Percentiles rank a stretch among this genome's conserved stretches.
Evolutionary conservation across 2,797 vertebrate species (phyloP).

Genomic region (Eidolon dupreanum): DNA sequence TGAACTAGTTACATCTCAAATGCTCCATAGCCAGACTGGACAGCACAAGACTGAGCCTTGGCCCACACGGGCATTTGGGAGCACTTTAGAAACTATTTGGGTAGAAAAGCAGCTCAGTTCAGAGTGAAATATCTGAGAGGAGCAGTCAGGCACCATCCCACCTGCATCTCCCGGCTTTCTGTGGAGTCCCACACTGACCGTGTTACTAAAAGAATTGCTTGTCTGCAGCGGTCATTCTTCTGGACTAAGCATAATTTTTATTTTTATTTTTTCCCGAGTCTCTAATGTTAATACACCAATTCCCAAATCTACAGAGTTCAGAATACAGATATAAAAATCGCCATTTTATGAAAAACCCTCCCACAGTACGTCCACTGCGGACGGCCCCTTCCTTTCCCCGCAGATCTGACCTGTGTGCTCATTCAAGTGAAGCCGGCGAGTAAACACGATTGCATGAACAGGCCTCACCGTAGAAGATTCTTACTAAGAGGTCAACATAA

Average conservation of each 20-base stretch:
- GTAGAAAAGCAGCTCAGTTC: neutral
- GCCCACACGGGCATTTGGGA: neutral
- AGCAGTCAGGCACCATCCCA: neutral
- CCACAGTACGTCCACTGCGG: too few relatives aligned
- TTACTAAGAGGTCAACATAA: neutral
- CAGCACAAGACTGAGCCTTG: too few relatives aligned
- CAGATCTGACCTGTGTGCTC: neutral
- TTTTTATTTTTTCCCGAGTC: neutral
- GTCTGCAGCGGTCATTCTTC: neutral
- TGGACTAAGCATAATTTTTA: neutral
- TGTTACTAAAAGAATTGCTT: neutral
- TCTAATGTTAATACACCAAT: neutral
- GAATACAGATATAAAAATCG: neutral
- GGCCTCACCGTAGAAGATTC: neutral
- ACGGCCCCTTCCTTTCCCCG: neutral
- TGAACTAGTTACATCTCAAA: neutral
- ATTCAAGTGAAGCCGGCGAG: neutral
- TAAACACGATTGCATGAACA: neutral
- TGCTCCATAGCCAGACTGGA: neutral
- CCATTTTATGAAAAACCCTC: neutral
- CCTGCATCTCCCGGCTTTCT: neutral
- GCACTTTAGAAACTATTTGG: neutral
- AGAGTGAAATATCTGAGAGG: neutral
- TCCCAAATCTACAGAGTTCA: neutral
- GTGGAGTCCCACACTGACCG: neutral